Evolutionary conservation across 2,113 vertebrate genomes (phyloP).

Genomic region (Hippopotamus amphibius): DNA sequence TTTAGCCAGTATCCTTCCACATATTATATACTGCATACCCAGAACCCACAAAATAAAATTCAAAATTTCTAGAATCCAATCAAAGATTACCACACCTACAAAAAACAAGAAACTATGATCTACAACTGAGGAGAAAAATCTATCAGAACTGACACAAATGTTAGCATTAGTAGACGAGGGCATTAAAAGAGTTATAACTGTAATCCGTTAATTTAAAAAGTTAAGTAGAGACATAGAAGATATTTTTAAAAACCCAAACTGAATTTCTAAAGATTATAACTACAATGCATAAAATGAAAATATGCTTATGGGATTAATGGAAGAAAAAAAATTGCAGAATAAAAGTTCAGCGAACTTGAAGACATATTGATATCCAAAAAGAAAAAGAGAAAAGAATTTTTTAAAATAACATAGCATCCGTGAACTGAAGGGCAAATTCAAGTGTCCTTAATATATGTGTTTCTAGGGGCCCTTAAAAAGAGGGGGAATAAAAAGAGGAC

Average conservation of each 20-base stretch:
- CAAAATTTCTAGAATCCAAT: neutral
- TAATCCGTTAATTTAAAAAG: neutral
- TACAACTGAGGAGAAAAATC: neutral
- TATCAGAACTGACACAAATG: neutral
- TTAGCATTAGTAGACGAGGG: neutral
- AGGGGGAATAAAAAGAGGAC: neutral
- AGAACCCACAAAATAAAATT: conserved; percentile 14
- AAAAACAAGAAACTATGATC: neutral
- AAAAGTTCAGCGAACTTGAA: conserved; percentile 7
- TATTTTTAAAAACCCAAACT: conserved; percentile 20
- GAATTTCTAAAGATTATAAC: conserved; percentile 31
- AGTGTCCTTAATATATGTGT: neutral
- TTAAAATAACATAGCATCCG: neutral
- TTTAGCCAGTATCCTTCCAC: neutral
- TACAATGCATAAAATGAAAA: conserved; percentile 7
- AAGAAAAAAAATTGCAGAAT: neutral
- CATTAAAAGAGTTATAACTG: neutral
- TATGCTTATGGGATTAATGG: neutral
- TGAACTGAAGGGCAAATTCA: neutral
- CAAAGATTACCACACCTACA: neutral
- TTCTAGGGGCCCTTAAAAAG: neutral
- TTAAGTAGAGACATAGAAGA: neutral
- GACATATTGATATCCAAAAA: neutral
- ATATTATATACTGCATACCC: neutral
- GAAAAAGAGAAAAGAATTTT: conserved; percentile 13